phyloP scores from a whole-genome alignment of 2,888 invertebrate species.

The Xestia xanthographa region DNA sequence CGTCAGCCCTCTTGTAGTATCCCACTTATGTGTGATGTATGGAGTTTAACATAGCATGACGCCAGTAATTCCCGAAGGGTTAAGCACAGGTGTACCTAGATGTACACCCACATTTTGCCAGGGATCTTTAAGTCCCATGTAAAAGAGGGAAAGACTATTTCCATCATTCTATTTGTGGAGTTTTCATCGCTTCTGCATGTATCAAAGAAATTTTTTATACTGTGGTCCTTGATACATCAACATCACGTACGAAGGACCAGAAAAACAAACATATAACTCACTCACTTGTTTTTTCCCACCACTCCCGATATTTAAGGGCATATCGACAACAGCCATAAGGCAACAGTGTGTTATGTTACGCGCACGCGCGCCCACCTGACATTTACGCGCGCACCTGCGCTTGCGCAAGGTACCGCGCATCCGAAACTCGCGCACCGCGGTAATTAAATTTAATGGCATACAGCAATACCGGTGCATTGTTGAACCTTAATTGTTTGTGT shows the following conservation, averaged over 20 bases:
- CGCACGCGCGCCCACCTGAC: slow-evolving; percentile 70
- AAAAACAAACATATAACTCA: slow-evolving; percentile 10
- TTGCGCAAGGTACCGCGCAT: slow-evolving; percentile 71
- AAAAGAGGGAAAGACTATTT: not conserved
- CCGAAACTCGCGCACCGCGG: slow-evolving; percentile 69
- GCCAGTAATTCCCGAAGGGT: not conserved
- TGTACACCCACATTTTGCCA: not conserved
- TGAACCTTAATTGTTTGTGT: slow-evolving; percentile 61
- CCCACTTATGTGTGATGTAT: not conserved
- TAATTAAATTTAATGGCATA: slow-evolving; percentile 77
- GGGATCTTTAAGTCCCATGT: not conserved
- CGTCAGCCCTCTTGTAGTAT: not conserved
- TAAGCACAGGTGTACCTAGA: not conserved
- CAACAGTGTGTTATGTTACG: slow-evolving; percentile 55
- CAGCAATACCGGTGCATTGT: slow-evolving; percentile 68
- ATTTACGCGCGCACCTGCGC: slow-evolving; percentile 70
- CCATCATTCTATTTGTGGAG: not conserved
- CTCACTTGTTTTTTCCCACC: slow-evolving; percentile 43
- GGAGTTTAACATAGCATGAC: not conserved
- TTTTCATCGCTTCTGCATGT: not conserved
- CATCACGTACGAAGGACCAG: slow-evolving; percentile 14
- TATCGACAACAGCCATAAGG: slow-evolving; percentile 57
- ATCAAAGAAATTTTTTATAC: not conserved
- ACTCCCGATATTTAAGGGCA: slow-evolving; percentile 57
- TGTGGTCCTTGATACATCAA: not conserved